A percentile compares a stretch with the other conserved stretches of the same genome.
Evolutionary conservation across 2,888 invertebrate species (phyloP).

Genomic region (Hydroisotoma schaefferi): DNA sequence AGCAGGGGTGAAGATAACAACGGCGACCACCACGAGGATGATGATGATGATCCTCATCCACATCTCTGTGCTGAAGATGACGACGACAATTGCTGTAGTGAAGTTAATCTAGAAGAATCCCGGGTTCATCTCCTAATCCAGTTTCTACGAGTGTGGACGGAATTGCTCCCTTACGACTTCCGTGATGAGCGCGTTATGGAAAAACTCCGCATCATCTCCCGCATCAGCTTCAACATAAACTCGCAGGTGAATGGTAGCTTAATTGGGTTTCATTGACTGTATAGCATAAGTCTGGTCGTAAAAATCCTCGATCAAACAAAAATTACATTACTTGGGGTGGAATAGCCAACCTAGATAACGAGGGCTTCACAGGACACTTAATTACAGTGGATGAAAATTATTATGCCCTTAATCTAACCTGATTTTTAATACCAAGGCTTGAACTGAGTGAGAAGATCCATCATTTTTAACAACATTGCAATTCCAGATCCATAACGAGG

Average conservation of each 20-base stretch:
- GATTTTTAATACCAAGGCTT: neutral
- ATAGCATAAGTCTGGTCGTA: no score
- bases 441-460: neutral
- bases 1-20: neutral
- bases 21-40: neutral
- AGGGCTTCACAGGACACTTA: no score
- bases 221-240: slow-evolving; percentile 60
- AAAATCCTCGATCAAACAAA: no score
- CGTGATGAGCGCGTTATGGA: slow-evolving; percentile 92
- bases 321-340: no score
- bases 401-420: no score
- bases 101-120: slow-evolving; percentile 6
- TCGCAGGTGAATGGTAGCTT: neutral
- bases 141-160: slow-evolving; percentile 75
- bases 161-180: slow-evolving; percentile 74
- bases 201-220: slow-evolving; percentile 81
- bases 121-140: slow-evolving; percentile 68
- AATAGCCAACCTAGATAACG: no score
- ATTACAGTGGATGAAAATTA: no score
- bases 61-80: no score
- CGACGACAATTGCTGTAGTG: no score
- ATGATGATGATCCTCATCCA: neutral
- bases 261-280: no score
- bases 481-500: slow-evolving; percentile 61
- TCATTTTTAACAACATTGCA: neutral